Evolutionary conservation across 2,797 vertebrate genomes (phyloP).

Genomic region (Danio kyathit): DNA sequence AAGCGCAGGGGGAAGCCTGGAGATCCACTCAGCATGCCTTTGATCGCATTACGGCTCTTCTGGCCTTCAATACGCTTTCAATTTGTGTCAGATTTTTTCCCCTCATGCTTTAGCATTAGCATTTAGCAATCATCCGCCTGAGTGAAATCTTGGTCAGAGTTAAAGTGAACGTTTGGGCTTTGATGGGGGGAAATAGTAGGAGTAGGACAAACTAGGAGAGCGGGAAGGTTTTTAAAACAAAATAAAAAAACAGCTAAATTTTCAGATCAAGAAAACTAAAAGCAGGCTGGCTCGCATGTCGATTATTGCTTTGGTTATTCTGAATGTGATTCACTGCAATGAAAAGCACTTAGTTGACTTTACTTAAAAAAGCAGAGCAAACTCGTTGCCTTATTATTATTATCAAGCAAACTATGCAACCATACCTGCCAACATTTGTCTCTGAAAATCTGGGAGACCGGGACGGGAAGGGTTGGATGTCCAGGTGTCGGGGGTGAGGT

Average conservation of each 20-base stretch:
- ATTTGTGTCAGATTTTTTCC: constrained; percentile 75
- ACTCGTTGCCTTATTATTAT: no score
- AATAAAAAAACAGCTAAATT: background rate
- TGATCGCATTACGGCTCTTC: constrained; percentile 80
- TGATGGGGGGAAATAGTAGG: constrained; percentile 22
- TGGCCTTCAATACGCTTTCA: constrained; percentile 70
- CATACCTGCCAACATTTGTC: no score
- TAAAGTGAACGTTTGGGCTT: constrained; percentile 6
- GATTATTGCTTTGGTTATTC: background rate
- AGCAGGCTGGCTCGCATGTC: background rate
- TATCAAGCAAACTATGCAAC: no score
- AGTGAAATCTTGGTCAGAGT: constrained; percentile 48
- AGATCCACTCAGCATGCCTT: constrained; percentile 83
- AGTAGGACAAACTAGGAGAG: constrained; percentile 24
- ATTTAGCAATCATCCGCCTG: constrained; percentile 69
- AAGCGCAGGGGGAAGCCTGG: constrained; percentile 76
- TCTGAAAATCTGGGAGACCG: no score
- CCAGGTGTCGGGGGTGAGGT: no score
- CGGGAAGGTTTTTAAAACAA: constrained; percentile 12
- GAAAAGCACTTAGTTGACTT: background rate
- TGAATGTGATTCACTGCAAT: background rate
- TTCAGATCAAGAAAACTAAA: constrained; percentile 34
- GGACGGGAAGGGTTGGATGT: no score
- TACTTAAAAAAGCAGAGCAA: background rate
- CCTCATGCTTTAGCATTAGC: constrained; percentile 71